phyloP scores from a whole-genome alignment of 2,797 vertebrate genomes.

The Erethizon dorsatum region DNA sequence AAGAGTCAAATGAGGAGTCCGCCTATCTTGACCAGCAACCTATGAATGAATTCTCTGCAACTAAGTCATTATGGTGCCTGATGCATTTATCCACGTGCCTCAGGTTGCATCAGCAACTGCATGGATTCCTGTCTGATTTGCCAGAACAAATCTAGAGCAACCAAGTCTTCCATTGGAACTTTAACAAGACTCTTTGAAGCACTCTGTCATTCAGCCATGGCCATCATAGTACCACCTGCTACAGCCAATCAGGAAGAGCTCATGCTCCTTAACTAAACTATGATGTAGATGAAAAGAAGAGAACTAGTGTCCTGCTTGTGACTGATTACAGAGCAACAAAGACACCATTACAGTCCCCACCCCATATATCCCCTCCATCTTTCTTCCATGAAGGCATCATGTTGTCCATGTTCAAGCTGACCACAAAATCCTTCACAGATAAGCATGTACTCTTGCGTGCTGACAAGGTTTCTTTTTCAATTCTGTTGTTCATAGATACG shows the following conservation, averaged over 20 bases:
- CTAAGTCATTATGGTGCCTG: neutral
- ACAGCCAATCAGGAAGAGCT: no score
- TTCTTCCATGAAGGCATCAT: no score
- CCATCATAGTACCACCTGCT: neutral
- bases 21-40: neutral
- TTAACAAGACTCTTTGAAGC: no score
- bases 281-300: neutral
- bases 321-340: neutral
- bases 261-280: neutral
- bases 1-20: neutral
- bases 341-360: no score
- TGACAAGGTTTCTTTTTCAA: neutral
- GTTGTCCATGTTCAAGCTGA: neutral
- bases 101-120: no score
- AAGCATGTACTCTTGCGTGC: no score
- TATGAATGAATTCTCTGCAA: neutral
- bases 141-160: neutral
- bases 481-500: neutral
- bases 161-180: fast-evolving
- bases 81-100: no score
- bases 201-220: no score
- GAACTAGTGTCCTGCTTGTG: no score
- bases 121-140: neutral
- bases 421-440: neutral
- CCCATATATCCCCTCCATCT: neutral